Evolutionary conservation across 2,888 invertebrate genomes (phyloP).

Genomic region (Sinotaia quadrata): DNA sequence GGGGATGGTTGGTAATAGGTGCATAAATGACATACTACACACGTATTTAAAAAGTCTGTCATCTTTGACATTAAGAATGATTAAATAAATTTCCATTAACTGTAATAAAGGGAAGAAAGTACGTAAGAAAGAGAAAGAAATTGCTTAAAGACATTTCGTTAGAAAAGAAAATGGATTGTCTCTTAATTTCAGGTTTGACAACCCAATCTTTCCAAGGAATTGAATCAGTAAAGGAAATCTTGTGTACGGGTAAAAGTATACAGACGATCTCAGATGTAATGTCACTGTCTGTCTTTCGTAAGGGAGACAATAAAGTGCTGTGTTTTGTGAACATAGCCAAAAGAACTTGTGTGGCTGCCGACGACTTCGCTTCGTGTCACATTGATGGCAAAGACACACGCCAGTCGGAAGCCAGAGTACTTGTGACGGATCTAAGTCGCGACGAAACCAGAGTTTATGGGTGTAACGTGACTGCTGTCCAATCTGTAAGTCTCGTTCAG

Average conservation of each 20-base stretch:
- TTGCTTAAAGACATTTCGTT: too few species aligned
- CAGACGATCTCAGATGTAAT: not conserved
- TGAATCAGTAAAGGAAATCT: not conserved
- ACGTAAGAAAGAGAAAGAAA: too few species aligned
- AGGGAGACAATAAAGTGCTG: not conserved
- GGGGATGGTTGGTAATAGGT: too few species aligned
- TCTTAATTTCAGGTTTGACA: not conserved
- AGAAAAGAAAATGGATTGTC: not conserved
- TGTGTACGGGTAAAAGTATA: not conserved
- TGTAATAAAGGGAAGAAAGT: too few species aligned
- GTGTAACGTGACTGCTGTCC: not conserved
- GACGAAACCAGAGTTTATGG: not conserved
- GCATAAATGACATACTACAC: too few species aligned
- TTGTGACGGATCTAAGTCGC: not conserved
- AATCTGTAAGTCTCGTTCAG: not conserved
- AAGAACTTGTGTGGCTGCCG: not conserved
- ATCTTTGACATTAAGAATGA: too few species aligned
- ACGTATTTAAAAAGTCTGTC: too few species aligned
- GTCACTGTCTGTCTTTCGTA: not conserved
- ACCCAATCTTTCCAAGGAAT: not conserved
- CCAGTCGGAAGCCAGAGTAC: not conserved
- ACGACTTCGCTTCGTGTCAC: not conserved
- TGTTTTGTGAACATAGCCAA: slow-evolving; percentile 6
- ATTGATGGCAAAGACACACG: not conserved
- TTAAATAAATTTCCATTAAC: too few species aligned